phyloP scores from a whole-genome alignment of 2,888 invertebrate genomes.

The Napeogenes sylphis region DNA sequence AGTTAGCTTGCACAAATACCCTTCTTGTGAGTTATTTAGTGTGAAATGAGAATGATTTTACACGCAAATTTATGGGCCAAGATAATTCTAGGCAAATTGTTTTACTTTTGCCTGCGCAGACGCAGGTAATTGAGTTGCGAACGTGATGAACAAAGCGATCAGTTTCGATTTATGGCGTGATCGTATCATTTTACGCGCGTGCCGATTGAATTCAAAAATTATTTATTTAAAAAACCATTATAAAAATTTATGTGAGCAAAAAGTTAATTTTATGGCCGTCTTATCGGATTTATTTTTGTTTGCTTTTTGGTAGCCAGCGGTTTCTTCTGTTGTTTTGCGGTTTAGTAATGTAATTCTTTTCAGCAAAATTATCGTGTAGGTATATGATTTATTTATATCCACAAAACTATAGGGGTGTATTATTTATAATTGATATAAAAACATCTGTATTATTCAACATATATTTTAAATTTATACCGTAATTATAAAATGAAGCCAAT shows the following conservation, averaged over 20 bases:
- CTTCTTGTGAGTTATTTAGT: conserved; percentile 64
- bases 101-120: conserved; percentile 30
- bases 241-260: conserved; percentile 22
- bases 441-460: not conserved
- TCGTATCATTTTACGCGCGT: conserved; percentile 24
- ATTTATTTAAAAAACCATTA: conserved; percentile 26
- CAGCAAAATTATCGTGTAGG: not conserved
- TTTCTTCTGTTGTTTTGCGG: conserved; percentile 1
- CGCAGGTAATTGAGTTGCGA: conserved; percentile 14
- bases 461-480: conserved; percentile 4
- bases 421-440: not conserved
- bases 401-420: too few species aligned
- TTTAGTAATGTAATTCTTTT: not conserved
- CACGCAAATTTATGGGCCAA: conserved; percentile 54
- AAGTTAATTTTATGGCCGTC: conserved; percentile 19
- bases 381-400: too few species aligned
- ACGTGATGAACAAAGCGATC: conserved; percentile 16
- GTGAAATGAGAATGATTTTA: conserved; percentile 71
- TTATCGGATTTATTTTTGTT: conserved; percentile 13
- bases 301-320: conserved; percentile 5
- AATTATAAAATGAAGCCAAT: conserved; percentile 13
- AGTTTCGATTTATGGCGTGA: conserved; percentile 13
- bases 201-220: conserved; percentile 21
- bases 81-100: conserved; percentile 50
- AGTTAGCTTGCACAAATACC: not conserved